Evolutionary conservation across 2,113 vertebrate genomes (phyloP).

Genomic region (Pteruthius melanotis): DNA sequence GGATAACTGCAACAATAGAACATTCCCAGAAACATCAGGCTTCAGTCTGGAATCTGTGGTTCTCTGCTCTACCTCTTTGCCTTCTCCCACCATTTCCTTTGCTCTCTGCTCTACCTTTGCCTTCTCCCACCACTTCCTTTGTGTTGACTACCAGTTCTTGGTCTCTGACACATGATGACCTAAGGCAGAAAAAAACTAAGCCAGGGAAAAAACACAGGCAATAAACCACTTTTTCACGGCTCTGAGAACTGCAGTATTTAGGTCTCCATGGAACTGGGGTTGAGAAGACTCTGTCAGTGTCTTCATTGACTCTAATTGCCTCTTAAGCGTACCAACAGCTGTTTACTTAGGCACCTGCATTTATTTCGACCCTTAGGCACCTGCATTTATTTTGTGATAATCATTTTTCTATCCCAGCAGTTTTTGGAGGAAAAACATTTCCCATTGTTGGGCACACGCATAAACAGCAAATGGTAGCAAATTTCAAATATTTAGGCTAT

Average conservation of each 20-base stretch:
- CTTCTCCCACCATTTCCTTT: neutral
- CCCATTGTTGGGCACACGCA: neutral
- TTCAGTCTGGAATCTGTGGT: neutral
- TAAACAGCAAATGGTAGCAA: neutral
- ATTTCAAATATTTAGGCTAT: neutral
- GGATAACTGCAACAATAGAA: neutral
- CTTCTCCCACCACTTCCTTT: neutral
- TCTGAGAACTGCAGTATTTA: neutral
- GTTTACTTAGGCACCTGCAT: neutral
- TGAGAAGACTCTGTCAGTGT: neutral
- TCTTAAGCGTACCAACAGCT: neutral
- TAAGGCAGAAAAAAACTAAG: neutral
- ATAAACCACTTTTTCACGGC: neutral
- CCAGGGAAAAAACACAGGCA: neutral
- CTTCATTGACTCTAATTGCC: neutral
- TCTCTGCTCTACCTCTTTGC: neutral
- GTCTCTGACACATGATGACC: neutral
- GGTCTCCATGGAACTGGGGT: neutral
- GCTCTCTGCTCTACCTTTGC: fast-evolving
- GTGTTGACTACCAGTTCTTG: neutral
- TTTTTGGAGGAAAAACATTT: neutral
- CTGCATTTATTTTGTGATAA: neutral
- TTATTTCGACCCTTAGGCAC: neutral
- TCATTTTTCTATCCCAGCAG: neutral
- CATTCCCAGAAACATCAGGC: neutral